Conservation (phyloP, 64 coral and sea anemone genomes). For the Actinia tenebrosa region DNA sequence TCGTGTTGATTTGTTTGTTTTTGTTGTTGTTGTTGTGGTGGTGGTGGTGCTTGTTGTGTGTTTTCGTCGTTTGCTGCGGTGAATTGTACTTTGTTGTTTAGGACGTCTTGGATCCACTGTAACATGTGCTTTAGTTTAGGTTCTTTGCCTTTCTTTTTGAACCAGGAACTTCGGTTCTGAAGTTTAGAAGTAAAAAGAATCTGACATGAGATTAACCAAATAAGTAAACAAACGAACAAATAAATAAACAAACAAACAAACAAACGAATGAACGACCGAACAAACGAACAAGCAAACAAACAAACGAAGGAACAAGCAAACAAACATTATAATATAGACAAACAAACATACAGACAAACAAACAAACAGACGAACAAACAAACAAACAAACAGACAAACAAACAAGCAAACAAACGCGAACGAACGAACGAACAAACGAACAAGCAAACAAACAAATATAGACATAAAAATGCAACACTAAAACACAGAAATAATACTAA, state of each 20-base stretch:
- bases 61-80: neutral
- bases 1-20: neutral
- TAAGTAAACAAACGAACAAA: neutral
- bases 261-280: neutral
- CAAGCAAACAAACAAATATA: neutral
- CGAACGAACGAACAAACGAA: neutral
- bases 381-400: neutral
- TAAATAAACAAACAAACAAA: neutral
- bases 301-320: neutral
- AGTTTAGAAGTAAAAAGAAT: neutral
- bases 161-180: constrained; percentile 79
- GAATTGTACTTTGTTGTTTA: constrained; percentile 66
- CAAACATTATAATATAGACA: neutral
- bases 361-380: neutral
- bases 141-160: constrained; percentile 61
- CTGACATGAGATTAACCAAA: neutral
- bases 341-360: neutral
- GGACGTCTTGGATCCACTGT: constrained; percentile 72
- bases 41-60: neutral
- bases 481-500: no score
- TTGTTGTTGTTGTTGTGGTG: neutral
- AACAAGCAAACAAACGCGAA: neutral
- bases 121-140: constrained; percentile 69
- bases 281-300: neutral
- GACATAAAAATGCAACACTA: neutral